These are phyloP conservation scores for Dilophus febrilis DNA, from an alignment of 2,888 invertebrate species.

Conservation along the genomic window DNA sequence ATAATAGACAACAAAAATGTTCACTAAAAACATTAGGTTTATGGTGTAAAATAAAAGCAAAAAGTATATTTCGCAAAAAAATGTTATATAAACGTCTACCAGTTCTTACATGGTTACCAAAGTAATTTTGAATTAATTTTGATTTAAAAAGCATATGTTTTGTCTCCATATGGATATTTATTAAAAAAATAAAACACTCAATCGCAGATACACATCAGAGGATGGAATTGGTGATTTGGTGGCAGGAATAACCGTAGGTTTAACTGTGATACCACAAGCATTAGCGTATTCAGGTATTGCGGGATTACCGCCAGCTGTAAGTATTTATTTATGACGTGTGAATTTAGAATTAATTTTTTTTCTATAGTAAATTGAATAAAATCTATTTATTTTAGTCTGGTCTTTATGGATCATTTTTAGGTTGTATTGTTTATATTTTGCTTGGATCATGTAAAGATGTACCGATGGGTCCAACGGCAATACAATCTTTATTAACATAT, in stretches of 20 bases:
- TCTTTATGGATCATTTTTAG: slow-evolving; percentile 80
- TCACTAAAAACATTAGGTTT: slow-evolving; percentile 16
- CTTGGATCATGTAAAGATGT: slow-evolving; percentile 85
- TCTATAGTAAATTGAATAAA: neutral
- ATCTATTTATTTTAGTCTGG: slow-evolving; percentile 49
- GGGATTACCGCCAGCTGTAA: slow-evolving; percentile 51
- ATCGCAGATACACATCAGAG: slow-evolving; percentile 43
- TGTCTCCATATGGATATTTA: neutral
- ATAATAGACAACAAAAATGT: slow-evolving; percentile 15
- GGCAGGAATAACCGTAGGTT: slow-evolving; percentile 78
- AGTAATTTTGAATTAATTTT: slow-evolving; percentile 18
- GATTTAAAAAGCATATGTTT: neutral
- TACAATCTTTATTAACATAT: slow-evolving; percentile 71
- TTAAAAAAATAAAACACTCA: neutral
- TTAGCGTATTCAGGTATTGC: slow-evolving; percentile 68
- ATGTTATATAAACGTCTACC: slow-evolving; percentile 59
- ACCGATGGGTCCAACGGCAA: slow-evolving; percentile 85
- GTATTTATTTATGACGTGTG: slow-evolving; percentile 7
- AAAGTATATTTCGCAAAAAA: slow-evolving; percentile 46
- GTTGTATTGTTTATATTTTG: slow-evolving; percentile 76
- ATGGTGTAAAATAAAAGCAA: slow-evolving; percentile 25
- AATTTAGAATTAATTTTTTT: neutral
- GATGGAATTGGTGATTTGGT: slow-evolving; percentile 73
- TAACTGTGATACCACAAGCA: slow-evolving; percentile 53
- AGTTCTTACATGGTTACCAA: slow-evolving; percentile 60